Evolutionary conservation across 92 coral and sea anemone genomes (phyloP).

Genomic region (Actinostola sp.): DNA sequence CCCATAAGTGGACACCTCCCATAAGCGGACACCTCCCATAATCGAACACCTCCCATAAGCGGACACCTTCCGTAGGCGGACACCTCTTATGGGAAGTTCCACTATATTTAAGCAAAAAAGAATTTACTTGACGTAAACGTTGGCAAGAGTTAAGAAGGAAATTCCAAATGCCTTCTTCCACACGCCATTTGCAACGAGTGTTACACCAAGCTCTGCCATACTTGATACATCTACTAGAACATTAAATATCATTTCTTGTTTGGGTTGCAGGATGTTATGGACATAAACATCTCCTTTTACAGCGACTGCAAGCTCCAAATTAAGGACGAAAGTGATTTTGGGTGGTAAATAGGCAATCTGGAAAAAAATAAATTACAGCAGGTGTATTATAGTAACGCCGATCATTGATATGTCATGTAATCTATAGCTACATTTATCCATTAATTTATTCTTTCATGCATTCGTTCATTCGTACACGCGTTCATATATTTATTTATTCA

Average conservation of each 20-base stretch:
- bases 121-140: conserved; percentile 59
- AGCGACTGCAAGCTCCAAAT: conserved; percentile 54
- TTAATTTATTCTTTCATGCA: too few relatives aligned
- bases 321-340: conserved; percentile 10
- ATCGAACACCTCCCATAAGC: too few relatives aligned
- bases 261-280: conserved; percentile 40
- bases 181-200: conserved; percentile 53
- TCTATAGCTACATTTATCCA: too few relatives aligned
- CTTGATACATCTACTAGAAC: conserved; percentile 55
- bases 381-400: too few relatives aligned
- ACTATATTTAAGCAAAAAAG: too few relatives aligned
- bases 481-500: too few relatives aligned
- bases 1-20: too few relatives aligned
- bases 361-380: background rate
- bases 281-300: conserved; percentile 64
- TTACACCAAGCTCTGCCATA: conserved; percentile 58
- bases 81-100: too few relatives aligned
- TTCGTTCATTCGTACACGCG: too few relatives aligned
- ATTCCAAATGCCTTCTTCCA: conserved; percentile 84
- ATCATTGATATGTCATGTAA: too few relatives aligned
- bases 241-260: conserved; percentile 37
- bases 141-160: conserved; percentile 53
- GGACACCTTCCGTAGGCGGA: too few relatives aligned
- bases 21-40: too few relatives aligned
- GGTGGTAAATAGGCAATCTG: conserved; percentile 17